These are phyloP conservation scores for Vireo altiloquus DNA, from an alignment of 2,113 vertebrate species.

Conservation along the genomic window DNA sequence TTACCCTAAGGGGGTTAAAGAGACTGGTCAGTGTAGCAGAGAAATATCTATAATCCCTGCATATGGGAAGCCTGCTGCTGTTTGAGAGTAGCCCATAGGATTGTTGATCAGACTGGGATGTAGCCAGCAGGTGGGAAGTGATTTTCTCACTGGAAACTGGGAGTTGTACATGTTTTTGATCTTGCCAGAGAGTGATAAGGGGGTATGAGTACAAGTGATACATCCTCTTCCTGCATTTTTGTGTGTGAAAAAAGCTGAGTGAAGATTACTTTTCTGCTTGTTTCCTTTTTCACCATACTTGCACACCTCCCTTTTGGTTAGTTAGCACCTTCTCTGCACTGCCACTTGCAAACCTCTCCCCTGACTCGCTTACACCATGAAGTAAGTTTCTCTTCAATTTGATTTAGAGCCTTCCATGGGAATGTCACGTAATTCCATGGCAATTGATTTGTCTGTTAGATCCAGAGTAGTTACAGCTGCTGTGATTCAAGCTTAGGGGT, in stretches of 20 bases:
- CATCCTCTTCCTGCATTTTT: too few species aligned
- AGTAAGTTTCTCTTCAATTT: background rate
- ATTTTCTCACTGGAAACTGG: background rate
- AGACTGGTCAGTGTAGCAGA: background rate
- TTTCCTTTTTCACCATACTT: background rate
- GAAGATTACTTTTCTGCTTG: background rate
- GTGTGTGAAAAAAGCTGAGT: background rate
- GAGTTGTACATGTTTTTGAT: background rate
- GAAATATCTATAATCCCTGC: background rate
- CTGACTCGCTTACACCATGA: background rate
- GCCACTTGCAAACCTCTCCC: background rate
- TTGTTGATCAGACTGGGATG: background rate
- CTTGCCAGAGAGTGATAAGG: background rate
- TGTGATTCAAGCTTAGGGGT: background rate
- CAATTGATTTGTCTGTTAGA: background rate
- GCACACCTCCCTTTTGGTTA: background rate
- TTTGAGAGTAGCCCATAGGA: background rate
- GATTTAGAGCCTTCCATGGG: background rate
- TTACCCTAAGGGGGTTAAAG: background rate
- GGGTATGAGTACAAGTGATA: rapidly evolving
- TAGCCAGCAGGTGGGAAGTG: background rate
- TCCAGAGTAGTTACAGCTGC: background rate
- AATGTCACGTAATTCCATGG: background rate
- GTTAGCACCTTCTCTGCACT: background rate
- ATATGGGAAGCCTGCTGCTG: background rate